Base-by-base conservation (phyloP, 2,888 invertebrate species). In the Drosophila emarginata region DNA sequence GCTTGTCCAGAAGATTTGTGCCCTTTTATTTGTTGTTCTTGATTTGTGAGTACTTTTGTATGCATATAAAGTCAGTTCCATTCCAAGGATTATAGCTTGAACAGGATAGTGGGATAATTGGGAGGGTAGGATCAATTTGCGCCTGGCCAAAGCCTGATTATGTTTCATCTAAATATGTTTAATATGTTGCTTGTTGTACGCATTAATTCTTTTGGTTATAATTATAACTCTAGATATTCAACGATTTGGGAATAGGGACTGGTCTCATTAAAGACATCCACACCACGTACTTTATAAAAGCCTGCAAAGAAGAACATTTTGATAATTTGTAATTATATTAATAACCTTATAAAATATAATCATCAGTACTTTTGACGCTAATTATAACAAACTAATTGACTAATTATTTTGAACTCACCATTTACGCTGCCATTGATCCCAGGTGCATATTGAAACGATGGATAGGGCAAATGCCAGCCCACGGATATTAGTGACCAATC, bases 401-500 rank as follows among this genome's bases (percentile, higher is more conserved):
- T 26, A 11, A 40, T 9, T 14, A 12, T 51, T 5, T 7, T 7
- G n/a, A 2, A 61, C 77, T 65, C 66, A 91, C 91, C 91, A 70
- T 86, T 87, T 4, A 90, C 87, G 36, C 72, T 70, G 36, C 67
- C 71, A 74, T 87, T 60, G 50, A 26, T 59, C 4, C 64, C 68
- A 0, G 91, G 89, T 0, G 89, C 89, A 72, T 86, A 91, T 18
- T 91, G 91, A 75, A 90, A 91, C n/a, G 89, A 89, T 15, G 90
- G 85, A 76, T 90, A 92, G 2, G 92, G 91, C 45, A 91, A 70
- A 75, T 92, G 91, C 86, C 89, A 88, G 45, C 75, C 85, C 2
- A 62, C 45, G 0, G 90, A 88, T 53, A 92, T 81, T 2, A 79
- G 65, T 14, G 57, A 57, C 90, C 91, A 91, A 2, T 78, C 69